These are phyloP conservation scores for Athrips mouffetella DNA, from an alignment of 2,888 invertebrate species.

Conservation along the genomic window DNA sequence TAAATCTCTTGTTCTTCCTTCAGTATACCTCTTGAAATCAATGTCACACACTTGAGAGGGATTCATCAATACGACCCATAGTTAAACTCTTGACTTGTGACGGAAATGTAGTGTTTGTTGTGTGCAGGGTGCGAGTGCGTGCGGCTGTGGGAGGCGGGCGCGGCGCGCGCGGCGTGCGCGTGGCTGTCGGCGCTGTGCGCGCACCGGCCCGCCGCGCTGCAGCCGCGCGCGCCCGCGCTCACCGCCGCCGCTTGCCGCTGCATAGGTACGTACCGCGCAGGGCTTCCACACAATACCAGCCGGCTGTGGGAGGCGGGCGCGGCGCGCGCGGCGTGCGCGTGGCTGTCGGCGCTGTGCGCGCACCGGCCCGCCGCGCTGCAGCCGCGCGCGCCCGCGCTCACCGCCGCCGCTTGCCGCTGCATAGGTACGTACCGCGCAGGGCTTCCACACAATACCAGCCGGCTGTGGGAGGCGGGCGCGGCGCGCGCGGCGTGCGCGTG, in stretches of 20 bases:
- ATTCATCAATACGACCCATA: too few relatives aligned
- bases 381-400: conserved; percentile 47
- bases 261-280: conserved; percentile 39
- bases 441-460: too few relatives aligned
- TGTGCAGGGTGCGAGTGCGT: conserved; percentile 48
- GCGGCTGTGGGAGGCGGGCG: conserved; percentile 57
- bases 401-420: conserved; percentile 63
- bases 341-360: conserved; percentile 57
- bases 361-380: conserved; percentile 56
- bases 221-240: conserved; percentile 48
- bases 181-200: conserved; percentile 61
- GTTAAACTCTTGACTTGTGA: too few relatives aligned
- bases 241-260: conserved; percentile 63
- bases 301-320: conserved; percentile 59
- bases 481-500: conserved; percentile 61
- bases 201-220: conserved; percentile 55
- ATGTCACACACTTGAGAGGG: too few relatives aligned
- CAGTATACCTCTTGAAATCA: too few relatives aligned
- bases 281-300: too few relatives aligned
- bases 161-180: conserved; percentile 56
- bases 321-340: conserved; percentile 58
- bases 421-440: conserved; percentile 39
- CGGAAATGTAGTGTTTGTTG: conserved; percentile 5
- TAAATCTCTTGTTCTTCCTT: too few relatives aligned
- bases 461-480: conserved; percentile 57